A percentile compares a stretch with the other conserved stretches of the same genome.
Evolutionary conservation across 2,797 vertebrate species (phyloP).

Genomic region (Onychomys leucogaster): DNA sequence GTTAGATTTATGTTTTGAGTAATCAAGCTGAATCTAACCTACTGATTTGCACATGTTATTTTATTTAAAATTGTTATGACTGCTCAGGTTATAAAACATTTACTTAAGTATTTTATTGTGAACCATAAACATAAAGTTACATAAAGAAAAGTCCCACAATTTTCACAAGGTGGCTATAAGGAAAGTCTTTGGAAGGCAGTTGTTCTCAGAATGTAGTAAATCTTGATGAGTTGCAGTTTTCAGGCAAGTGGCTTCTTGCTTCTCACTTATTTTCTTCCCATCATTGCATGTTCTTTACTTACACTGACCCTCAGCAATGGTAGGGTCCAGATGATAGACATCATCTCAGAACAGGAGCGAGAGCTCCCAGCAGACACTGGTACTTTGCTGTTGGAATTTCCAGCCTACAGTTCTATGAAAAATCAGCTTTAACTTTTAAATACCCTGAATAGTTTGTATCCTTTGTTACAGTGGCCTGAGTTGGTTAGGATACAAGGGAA

Average conservation of each 20-base stretch:
- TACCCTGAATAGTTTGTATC: background rate
- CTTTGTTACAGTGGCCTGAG: background rate
- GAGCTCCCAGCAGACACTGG: background rate
- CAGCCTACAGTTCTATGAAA: background rate
- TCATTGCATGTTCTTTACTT: rapidly evolving
- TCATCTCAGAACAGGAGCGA: background rate
- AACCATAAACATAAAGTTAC: background rate
- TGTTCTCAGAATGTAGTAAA: background rate
- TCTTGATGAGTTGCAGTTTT: background rate
- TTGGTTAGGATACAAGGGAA: background rate
- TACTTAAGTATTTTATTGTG: background rate
- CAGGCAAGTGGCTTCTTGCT: background rate
- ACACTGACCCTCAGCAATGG: background rate
- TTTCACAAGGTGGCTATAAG: background rate
- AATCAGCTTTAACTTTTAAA: background rate
- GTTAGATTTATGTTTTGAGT: slow-evolving; percentile 39
- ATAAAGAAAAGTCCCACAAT: background rate
- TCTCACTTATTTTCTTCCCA: background rate
- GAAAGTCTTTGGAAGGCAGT: background rate
- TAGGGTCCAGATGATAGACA: too few species aligned
- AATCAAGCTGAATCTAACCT: background rate
- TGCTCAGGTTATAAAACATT: background rate
- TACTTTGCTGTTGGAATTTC: background rate
- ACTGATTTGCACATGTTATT: background rate
- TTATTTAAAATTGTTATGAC: background rate